Percentiles rank a stretch among this genome's conserved stretches.
phyloP scores from a whole-genome alignment of 2,888 invertebrate genomes.

The Aporophyla lueneburgensis region DNA sequence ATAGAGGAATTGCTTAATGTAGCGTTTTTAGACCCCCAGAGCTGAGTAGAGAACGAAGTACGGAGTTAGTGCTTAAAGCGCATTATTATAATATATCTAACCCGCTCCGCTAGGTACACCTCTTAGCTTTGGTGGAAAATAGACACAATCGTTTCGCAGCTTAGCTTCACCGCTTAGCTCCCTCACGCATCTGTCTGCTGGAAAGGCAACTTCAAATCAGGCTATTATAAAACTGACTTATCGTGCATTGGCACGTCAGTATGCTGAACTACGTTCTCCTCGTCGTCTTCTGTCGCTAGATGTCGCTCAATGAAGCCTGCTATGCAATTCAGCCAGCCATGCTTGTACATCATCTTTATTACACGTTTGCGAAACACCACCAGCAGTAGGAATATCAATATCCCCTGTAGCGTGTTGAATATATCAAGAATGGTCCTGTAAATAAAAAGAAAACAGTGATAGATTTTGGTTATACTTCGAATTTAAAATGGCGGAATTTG shows the following conservation, averaged over 20 bases:
- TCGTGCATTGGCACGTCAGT: constrained; percentile 82
- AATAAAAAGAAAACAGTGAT: constrained; percentile 25
- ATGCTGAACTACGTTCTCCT: constrained; percentile 84
- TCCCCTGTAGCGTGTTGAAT: constrained; percentile 91
- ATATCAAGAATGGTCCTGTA: constrained; percentile 91
- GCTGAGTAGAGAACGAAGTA: background rate
- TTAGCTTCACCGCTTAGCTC: background rate
- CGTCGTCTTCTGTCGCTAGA: constrained; percentile 85
- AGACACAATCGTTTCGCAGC: background rate
- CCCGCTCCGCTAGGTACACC: background rate
- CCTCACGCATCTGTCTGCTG: too few relatives aligned
- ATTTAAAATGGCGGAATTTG: background rate
- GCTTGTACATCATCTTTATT: constrained; percentile 81
- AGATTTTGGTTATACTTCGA: background rate
- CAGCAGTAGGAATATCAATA: constrained; percentile 91
- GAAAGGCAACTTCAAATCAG: background rate
- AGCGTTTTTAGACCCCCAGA: too few relatives aligned
- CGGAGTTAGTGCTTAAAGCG: background rate
- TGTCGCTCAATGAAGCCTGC: constrained; percentile 76
- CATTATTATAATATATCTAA: background rate
- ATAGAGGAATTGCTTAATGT: too few relatives aligned
- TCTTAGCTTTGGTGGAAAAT: background rate
- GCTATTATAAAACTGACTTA: constrained; percentile 31
- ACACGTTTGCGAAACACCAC: constrained; percentile 91
- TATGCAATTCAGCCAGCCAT: constrained; percentile 79